phyloP scores from a whole-genome alignment of 1,140 invertebrate genomes.

The Drosophila yakuba region DNA sequence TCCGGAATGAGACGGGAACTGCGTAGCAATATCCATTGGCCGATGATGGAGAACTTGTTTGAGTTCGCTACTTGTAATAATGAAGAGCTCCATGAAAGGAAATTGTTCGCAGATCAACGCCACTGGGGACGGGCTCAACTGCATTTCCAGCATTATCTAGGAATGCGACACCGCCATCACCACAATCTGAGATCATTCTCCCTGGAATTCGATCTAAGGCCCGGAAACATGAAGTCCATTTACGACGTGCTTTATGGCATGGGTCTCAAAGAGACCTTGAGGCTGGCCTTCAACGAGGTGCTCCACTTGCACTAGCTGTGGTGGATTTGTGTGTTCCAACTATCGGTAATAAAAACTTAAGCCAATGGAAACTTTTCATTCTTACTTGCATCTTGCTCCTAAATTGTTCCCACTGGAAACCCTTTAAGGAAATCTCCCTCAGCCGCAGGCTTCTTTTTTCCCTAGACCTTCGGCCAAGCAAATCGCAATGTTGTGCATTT shows the following conservation, averaged over 20 bases:
- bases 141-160: constrained; percentile 32
- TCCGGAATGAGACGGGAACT: not conserved
- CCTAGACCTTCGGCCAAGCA: constrained; percentile 36
- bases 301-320: constrained; percentile 7
- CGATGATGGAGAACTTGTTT: constrained; percentile 6
- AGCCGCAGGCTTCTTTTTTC: constrained; percentile 33
- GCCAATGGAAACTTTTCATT: constrained; percentile 7
- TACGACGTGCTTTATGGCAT: not conserved
- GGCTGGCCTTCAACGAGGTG: constrained; percentile 18
- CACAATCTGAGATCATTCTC: not conserved
- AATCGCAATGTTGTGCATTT: constrained; percentile 61
- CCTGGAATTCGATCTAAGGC: not conserved
- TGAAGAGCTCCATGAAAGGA: not conserved
- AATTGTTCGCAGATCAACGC: not conserved
- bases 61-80: not conserved
- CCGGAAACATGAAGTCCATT: constrained; percentile 4
- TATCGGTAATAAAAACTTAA: constrained; percentile 21
- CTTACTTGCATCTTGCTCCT: not conserved
- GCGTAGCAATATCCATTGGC: not conserved
- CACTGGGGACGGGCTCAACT: constrained; percentile 22
- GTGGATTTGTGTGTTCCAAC: not conserved
- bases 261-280: constrained; percentile 3
- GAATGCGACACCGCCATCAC: not conserved
- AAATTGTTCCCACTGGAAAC: constrained; percentile 13
- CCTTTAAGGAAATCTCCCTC: constrained; percentile 1